These are phyloP conservation scores for Axis porcinus DNA, from an alignment of 2,113 vertebrate species.

Conservation along the genomic window DNA sequence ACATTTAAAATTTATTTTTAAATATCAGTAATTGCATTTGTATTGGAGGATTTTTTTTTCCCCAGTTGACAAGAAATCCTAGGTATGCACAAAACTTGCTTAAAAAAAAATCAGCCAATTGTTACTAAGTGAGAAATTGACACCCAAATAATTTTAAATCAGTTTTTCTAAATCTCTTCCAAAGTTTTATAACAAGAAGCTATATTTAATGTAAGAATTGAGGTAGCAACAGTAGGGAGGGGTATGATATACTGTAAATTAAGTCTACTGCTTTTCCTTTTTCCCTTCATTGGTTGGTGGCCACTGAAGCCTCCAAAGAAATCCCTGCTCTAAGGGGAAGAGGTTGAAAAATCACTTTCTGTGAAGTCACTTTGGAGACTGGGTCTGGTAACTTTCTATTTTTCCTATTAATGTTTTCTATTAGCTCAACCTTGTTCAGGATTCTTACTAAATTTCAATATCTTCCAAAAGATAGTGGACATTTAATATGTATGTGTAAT, in stretches of 20 bases:
- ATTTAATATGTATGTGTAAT: slow-evolving; percentile 44
- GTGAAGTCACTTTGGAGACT: slow-evolving; percentile 6
- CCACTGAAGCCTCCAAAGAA: not conserved
- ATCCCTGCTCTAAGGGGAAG: not conserved
- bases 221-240: not conserved
- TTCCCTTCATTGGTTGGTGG: not conserved
- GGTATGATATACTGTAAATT: rapidly evolving
- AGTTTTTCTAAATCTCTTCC: not conserved
- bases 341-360: not conserved
- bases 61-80: not conserved
- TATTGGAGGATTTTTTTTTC: not conserved
- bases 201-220: not conserved
- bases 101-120: not conserved
- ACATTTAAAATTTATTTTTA: slow-evolving; percentile 14
- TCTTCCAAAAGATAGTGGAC: not conserved
- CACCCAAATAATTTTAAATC: not conserved
- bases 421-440: slow-evolving; percentile 8
- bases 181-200: not conserved
- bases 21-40: not conserved
- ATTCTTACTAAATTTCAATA: slow-evolving; percentile 5
- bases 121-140: not conserved
- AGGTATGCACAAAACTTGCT: not conserved
- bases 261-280: not conserved
- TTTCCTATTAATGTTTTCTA: slow-evolving; percentile 52
- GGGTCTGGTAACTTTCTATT: not conserved